phyloP scores from a whole-genome alignment of 1,140 invertebrate species.

The Drosophila subpulchrella region DNA sequence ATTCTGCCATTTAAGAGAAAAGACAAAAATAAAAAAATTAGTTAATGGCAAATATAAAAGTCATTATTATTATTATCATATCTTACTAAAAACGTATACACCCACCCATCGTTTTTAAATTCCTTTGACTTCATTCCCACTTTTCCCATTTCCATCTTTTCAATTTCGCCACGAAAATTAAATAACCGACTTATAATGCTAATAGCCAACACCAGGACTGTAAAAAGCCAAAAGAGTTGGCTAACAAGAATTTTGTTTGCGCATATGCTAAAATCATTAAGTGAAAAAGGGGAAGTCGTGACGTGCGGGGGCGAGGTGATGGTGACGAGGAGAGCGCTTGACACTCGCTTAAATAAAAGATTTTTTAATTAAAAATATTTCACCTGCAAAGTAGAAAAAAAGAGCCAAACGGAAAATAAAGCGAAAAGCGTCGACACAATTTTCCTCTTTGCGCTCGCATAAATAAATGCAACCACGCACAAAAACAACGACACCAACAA shows the following conservation, averaged over 20 bases:
- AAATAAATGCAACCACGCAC: slow-evolving; percentile 63
- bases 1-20: too few relatives aligned
- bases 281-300: slow-evolving; percentile 14
- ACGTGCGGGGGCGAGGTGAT: slow-evolving; percentile 9
- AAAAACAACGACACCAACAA: slow-evolving; percentile 30
- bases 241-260: slow-evolving; percentile 22
- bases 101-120: not conserved
- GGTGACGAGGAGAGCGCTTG: slow-evolving; percentile 38
- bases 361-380: slow-evolving; percentile 83
- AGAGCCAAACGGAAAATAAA: slow-evolving; percentile 13
- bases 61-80: not conserved
- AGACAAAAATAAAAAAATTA: too few relatives aligned
- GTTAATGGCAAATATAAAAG: too few relatives aligned
- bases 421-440: slow-evolving; percentile 69
- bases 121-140: not conserved
- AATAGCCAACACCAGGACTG: slow-evolving; percentile 18
- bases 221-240: slow-evolving; percentile 25
- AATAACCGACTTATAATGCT: slow-evolving; percentile 25
- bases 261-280: slow-evolving; percentile 37
- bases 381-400: slow-evolving; percentile 62
- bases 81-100: not conserved
- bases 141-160: not conserved
- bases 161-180: slow-evolving; percentile 2
- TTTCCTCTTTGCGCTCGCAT: slow-evolving; percentile 75
- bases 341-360: slow-evolving; percentile 79